Evolutionary conservation across 2,797 vertebrate genomes (phyloP), one percentile per base, ranked within the genome.

Genomic region (Chiroxiphia lanceolata): DNA sequence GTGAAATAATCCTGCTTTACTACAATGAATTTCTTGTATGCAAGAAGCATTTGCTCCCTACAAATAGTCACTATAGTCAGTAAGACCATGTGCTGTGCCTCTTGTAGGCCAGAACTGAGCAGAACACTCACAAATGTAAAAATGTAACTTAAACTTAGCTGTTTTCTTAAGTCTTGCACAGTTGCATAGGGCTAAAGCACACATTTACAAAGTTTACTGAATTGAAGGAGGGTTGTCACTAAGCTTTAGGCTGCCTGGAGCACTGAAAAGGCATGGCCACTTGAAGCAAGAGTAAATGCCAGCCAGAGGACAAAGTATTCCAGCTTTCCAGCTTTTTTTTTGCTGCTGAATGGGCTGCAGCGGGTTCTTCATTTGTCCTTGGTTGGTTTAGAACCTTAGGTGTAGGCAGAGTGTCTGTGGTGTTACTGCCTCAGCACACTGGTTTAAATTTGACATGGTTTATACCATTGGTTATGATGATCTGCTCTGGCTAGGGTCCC

Each of bases 311-410:
- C 31, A 50, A 74, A 33, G 18, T 25, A 20, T 85, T 48, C 19
- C 45, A 75, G 3, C 15, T 34, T 78, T 29, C 26, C n/a, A 64
- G 2, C 11, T 17, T 18, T 83, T 71, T 56, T 14, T 65, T 2
- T 13, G 7, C 18, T 76, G 59, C 16, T 60, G 19, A 44, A 71
- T 22, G 38, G 23, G 11, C 48, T 85, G 31, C 50, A 42, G 36
- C 10, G 19, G 11, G 15, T 9, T 57, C 2, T 12, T 53, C 1
- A 0, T 50, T 63, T 47, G 13, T 29, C 34, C 26, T 8, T 31
- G 34, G 6, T 29, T 87, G 40, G 65, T 10, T 33, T 10, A 48
- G 27, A 57, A 16, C 23, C 26, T 51, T 18, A 38, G n/a, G 18
- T 25, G 23, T 1, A 45, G 13, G 44, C 20, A 56, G 57, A 45